These are phyloP conservation scores for Teleogryllus occipitalis DNA, from an alignment of 1,140 invertebrate genomes.

Conservation along the genomic window DNA sequence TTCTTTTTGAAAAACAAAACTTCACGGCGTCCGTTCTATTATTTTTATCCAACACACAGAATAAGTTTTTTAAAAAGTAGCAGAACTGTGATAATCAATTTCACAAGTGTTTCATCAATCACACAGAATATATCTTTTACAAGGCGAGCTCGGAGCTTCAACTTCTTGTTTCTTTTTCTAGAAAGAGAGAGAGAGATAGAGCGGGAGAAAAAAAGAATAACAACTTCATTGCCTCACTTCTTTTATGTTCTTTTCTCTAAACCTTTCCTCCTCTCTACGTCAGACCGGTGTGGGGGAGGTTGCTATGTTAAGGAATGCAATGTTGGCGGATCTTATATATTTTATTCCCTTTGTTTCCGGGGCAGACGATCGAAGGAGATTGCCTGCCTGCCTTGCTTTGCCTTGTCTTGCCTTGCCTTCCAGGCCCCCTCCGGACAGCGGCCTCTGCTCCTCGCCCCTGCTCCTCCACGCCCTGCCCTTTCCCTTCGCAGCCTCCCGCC, in stretches of 20 bases:
- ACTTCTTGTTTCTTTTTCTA: background rate
- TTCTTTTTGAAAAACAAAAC: too few species aligned
- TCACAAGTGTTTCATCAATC: background rate
- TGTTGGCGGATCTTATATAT: conserved; percentile 4
- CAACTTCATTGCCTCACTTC: background rate
- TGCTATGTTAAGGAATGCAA: conserved; percentile 4
- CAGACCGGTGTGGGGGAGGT: background rate
- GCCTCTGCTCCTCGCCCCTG: too few species aligned
- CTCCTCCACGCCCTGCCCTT: too few species aligned
- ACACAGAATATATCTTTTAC: conserved; percentile 1
- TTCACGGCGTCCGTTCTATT: background rate
- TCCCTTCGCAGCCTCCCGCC: too few species aligned
- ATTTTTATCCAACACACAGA: background rate
- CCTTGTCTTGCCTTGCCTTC: too few species aligned
- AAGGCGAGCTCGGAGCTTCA: background rate
- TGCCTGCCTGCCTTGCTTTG: background rate
- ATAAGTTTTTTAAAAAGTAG: background rate
- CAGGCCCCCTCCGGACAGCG: too few species aligned
- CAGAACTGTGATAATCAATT: conserved; percentile 5
- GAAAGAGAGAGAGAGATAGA: background rate
- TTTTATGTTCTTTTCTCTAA: background rate
- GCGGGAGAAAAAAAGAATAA: background rate
- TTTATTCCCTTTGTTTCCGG: conserved; percentile 1
- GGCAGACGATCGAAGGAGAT: background rate
- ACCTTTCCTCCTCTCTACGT: background rate